Base-by-base conservation (phyloP, 2,113 vertebrate species). In the Cyprinodon tularosa region DNA sequence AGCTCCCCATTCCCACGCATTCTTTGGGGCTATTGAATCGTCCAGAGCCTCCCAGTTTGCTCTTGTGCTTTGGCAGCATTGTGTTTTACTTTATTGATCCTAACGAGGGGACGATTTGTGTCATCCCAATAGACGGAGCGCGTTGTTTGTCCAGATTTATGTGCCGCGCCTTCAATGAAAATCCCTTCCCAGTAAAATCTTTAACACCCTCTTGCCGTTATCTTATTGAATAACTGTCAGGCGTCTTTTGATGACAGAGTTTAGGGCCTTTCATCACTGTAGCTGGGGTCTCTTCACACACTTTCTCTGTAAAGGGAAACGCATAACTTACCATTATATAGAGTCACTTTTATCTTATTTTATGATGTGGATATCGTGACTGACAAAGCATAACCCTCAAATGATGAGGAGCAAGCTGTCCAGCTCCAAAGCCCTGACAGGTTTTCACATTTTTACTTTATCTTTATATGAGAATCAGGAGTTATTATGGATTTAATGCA, bases 41-140 rank as follows among this genome's bases (percentile, higher is more conserved):
- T 74, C 85, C 22, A 36, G 76, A 86, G 88, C 83, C 82, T 74
- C 88, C 71, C 84, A 84, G 84, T 90, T 90, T 91, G 89, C 89
- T 85, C 90, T 92, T 91, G 81, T 88, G 88, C 90, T 92, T 90
- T 81, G 45, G 44, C 83, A 74, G 88, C 80, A 88, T 93, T 89
- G 90, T 92, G 88, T 90, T 90, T 88, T 81, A 82, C 88, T 90
- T 90, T 90, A 94, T 93, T 92, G 94, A 93, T 93, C 89, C 85
- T 86, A 91, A 91, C 80, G 73, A 91, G 90, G 86, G 85, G 67
- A 76, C 74, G 66, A 90, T 90, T 90, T 90, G 84, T 92, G 90
- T 91, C 91, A 88, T 84, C 84, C 61, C 77, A 84, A 76, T 84
- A 81, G 81, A 71, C 82, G 50, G 17, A 63, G 77, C 73, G 48